Conservation (phyloP, 2,888 invertebrate genomes). For the Hipparchia semele region DNA sequence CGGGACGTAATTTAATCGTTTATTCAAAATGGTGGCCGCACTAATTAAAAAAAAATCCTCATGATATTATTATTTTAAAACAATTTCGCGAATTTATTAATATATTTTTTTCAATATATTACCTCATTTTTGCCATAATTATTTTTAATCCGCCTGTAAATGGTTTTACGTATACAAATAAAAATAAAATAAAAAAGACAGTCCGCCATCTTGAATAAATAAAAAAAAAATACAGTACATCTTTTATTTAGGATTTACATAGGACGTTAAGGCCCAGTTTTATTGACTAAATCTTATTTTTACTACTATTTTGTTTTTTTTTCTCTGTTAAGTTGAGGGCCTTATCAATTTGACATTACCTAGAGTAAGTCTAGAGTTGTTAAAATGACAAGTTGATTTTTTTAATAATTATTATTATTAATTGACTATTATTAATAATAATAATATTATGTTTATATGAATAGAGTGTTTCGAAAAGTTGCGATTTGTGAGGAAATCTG, state of each 20-base stretch:
- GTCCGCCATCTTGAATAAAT: slow-evolving; percentile 17
- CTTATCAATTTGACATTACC: slow-evolving; percentile 79
- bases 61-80: neutral
- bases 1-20: slow-evolving; percentile 9
- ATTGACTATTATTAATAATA: slow-evolving; percentile 14
- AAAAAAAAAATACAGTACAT: slow-evolving; percentile 23
- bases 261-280: slow-evolving; percentile 32
- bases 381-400: slow-evolving; percentile 77
- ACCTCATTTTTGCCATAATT: slow-evolving; percentile 36
- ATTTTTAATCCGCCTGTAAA: slow-evolving; percentile 30
- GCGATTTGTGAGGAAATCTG: slow-evolving; percentile 37
- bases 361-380: slow-evolving; percentile 74
- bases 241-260: slow-evolving; percentile 6
- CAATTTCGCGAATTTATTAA: slow-evolving; percentile 20
- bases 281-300: slow-evolving; percentile 20
- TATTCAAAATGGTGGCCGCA: slow-evolving; percentile 15
- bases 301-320: slow-evolving; percentile 41
- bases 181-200: neutral
- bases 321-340: slow-evolving; percentile 38
- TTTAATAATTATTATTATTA: slow-evolving; percentile 19
- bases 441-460: slow-evolving; percentile 13
- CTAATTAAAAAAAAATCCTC: neutral
- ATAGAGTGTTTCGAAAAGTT: slow-evolving; percentile 27
- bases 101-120: slow-evolving; percentile 8
- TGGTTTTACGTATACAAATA: slow-evolving; percentile 12